A percentile compares a stretch with the other conserved stretches of the same genome.
Evolutionary conservation across 1,140 invertebrate genomes (phyloP).

Genomic region (Cydia amplana): DNA sequence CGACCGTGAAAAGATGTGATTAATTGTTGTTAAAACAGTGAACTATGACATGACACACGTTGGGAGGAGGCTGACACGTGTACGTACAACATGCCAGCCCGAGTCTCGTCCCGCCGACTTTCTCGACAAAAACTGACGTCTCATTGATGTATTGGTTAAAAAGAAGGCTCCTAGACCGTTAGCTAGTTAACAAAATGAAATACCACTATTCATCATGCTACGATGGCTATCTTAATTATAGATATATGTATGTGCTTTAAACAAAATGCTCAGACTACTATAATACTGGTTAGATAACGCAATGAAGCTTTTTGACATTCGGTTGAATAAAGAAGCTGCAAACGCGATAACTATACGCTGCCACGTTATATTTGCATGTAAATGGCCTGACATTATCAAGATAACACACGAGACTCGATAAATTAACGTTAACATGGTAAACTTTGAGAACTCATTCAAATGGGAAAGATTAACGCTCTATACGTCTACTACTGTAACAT

Average conservation of each 20-base stretch:
- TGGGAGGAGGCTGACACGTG: constrained; percentile 47
- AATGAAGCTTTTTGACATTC: constrained; percentile 45
- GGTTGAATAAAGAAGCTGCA: constrained; percentile 46
- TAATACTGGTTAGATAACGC: constrained; percentile 43
- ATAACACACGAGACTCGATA: constrained; percentile 50
- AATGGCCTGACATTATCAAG: constrained; percentile 52
- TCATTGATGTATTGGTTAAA: constrained; percentile 69
- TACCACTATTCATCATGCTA: constrained; percentile 57
- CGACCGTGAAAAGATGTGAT: constrained; percentile 54
- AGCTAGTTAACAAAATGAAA: constrained; percentile 65
- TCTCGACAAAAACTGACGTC: constrained; percentile 61
- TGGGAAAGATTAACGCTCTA: neutral
- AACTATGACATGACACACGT: constrained; percentile 68
- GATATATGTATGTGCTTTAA: constrained; percentile 38
- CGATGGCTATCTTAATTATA: constrained; percentile 53
- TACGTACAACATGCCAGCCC: constrained; percentile 46
- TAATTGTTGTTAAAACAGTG: constrained; percentile 67
- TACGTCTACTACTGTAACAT: neutral
- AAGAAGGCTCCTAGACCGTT: constrained; percentile 59
- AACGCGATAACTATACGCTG: constrained; percentile 42
- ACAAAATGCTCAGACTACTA: constrained; percentile 35
- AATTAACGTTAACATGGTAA: constrained; percentile 36
- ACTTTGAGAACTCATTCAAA: constrained; percentile 30
- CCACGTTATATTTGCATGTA: constrained; percentile 56
- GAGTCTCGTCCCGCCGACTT: constrained; percentile 35